phyloP scores from a whole-genome alignment of 1,140 invertebrate species.

The Hetaerina americana region DNA sequence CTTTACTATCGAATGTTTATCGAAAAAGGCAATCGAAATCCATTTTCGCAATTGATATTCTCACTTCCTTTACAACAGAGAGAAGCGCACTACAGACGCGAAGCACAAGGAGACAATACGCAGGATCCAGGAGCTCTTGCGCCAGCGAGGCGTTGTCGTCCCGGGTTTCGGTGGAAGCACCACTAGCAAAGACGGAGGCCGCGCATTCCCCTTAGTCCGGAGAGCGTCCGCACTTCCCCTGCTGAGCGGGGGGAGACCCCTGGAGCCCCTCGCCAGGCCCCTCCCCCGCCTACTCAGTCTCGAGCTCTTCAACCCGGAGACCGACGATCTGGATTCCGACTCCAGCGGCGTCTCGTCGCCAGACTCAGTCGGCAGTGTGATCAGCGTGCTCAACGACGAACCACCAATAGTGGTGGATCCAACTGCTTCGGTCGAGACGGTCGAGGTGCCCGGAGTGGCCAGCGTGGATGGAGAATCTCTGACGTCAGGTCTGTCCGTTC shows the following conservation, averaged over 20 bases:
- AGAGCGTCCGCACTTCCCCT: slow-evolving; percentile 16
- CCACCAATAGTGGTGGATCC: no score
- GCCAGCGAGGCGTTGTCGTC: slow-evolving; percentile 14
- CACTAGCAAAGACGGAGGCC: slow-evolving; percentile 35
- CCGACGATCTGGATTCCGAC: slow-evolving; percentile 79
- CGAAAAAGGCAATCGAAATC: no score
- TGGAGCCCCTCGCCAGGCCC: slow-evolving; percentile 36
- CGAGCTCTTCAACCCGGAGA: slow-evolving; percentile 80
- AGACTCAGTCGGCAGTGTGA: slow-evolving; percentile 72
- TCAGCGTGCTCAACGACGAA: slow-evolving; percentile 41
- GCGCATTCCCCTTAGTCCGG: slow-evolving; percentile 13
- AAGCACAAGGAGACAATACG: slow-evolving; percentile 30
- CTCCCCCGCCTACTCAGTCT: slow-evolving; percentile 60
- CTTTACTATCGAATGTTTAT: no score
- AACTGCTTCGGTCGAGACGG: no score
- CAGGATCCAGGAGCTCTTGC: slow-evolving; percentile 51
- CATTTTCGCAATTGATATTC: no score
- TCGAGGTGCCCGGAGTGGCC: no score
- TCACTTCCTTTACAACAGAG: no score
- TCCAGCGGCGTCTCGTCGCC: slow-evolving; percentile 75
- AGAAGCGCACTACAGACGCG: not conserved
- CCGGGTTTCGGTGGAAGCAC: slow-evolving; percentile 42
- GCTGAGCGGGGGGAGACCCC: slow-evolving; percentile 21
- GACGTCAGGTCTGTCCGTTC: no score
- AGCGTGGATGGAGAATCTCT: no score